Base-by-base conservation (phyloP, 92 coral and sea anemone genomes). In the Palythoa grandis region DNA sequence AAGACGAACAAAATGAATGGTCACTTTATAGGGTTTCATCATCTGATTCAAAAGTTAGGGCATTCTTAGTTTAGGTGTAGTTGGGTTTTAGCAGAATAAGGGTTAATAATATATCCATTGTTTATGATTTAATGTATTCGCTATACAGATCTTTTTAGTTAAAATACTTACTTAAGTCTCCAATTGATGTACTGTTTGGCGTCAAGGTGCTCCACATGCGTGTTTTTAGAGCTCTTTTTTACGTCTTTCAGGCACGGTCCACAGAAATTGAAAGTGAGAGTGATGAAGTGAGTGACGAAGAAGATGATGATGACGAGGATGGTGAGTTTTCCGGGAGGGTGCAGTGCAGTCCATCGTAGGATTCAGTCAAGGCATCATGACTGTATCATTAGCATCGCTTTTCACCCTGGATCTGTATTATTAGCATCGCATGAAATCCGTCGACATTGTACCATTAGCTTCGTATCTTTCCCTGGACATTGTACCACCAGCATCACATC, bases 291-390 rank as follows among this genome's bases (percentile, higher is more conserved):
- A 73, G 86, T 16, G 90, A 94, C 25, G 93, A 91, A 4, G 98
- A 94, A 58, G 98, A 91, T 13, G 97, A 93, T 15, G 93, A 94
- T 2, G 92, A 91, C 43, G 95, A 87, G 15, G 97, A 94, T 63
- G 93, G 95, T 2, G 90, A 90, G 23, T 85, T 91, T 66, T 75
- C 92, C 8, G 93, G 88, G 67, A 74, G 95, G 87, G 94, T 94
- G 52, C 95, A 94, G 86, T 94, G 98, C 72, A 94, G 94, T 53
- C 93, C 98, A n/a, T 94, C 98, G n/a, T 94, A 91, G 87, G 37
- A 66, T 73, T 29, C 5, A 50, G 17, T 50, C 54, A 52, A 39
- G 53, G 23, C 77, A 43, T 72, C 53, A 72, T 72, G 15, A 10
- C 16, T 19, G 16, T 4, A 43, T 8, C 50, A 43, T 43, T 43